Base-by-base conservation (phyloP, 2,113 vertebrate genomes). In the Desmodus rotundus region DNA sequence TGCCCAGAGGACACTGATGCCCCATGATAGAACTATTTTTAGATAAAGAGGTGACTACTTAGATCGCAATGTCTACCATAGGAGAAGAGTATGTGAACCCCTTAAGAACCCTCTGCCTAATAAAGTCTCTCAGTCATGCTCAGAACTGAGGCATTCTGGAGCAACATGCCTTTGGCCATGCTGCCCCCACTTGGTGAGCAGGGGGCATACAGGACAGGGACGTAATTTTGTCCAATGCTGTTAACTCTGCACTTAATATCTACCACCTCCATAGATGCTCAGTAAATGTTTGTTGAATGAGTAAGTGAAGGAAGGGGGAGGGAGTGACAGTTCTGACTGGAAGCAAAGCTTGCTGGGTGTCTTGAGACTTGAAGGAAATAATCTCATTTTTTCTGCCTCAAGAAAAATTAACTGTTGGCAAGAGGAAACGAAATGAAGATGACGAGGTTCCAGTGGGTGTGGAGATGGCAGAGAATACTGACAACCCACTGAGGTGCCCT, bases 401-500 rank as follows among this genome's bases (percentile, higher is more conserved):
- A 99, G 99, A 99, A 97, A 98, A 98, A 97, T 97, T 99, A 20
- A 98, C 97, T 38, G 97, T 99, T 56, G 99, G 98, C 4, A 99
- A 99, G 98, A 99, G 98, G 96, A 99, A 99, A 86, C 99, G 98
- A 76, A 96, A 96, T 56, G 99, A 99, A 47, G 99, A 99, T 11
- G 99, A 99, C 4, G 99, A 99, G 65, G 92, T 98, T 61, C 87
- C 98, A 45, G 96, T 97, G 86, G 98, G 99, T 77, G 98, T 99
- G 97, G 99, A 99, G 98, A 99, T 99, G 99, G 98, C 98, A 76
- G 99, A 99, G 98, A 99, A 99, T 96, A 98, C 98, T 0, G 99
- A 99, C 36, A 99, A 99, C 96, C 99, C 99, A 38, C 99, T 99
- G 58, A 99, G 99, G 45, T 99, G 99, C 93, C 99, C 99, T 0